phyloP scores from a whole-genome alignment of 2,888 invertebrate genomes.

The Andrena camellia region DNA sequence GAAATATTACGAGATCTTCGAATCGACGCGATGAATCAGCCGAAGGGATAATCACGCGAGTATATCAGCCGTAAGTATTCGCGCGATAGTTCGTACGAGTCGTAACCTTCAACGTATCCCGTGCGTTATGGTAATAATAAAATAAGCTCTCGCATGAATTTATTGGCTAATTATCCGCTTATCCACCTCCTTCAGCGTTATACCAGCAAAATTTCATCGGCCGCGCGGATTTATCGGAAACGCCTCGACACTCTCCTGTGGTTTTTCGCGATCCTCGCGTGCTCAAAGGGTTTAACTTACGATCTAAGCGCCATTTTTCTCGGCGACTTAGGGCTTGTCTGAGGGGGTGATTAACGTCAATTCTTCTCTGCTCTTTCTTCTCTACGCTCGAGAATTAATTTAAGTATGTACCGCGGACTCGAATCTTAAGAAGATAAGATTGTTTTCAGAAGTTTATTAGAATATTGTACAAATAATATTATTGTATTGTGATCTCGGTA shows the following conservation, averaged over 20 bases:
- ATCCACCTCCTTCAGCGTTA: constrained; percentile 22
- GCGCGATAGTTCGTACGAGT: constrained; percentile 39
- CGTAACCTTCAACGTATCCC: constrained; percentile 45
- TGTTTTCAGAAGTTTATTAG: too few relatives aligned
- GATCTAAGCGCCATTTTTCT: constrained; percentile 1
- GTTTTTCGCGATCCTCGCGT: constrained; percentile 19
- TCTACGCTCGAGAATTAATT: neutral
- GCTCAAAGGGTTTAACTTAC: constrained; percentile 18
- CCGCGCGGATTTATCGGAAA: constrained; percentile 39
- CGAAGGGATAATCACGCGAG: constrained; percentile 56
- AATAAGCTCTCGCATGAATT: constrained; percentile 55
- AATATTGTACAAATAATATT: too few relatives aligned
- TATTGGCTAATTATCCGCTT: constrained; percentile 59
- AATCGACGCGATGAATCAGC: constrained; percentile 57
- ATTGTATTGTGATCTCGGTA: too few relatives aligned
- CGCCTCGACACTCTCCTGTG: constrained; percentile 1
- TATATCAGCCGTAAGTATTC: constrained; percentile 51
- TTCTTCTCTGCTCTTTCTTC: neutral
- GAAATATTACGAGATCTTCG: constrained; percentile 37
- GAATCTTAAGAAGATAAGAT: too few relatives aligned
- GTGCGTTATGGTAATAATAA: constrained; percentile 62
- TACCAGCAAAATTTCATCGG: constrained; percentile 16
- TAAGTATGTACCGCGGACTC: too few relatives aligned
- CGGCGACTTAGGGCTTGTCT: neutral
- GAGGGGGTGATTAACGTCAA: constrained; percentile 19